phyloP scores from a whole-genome alignment of 1,140 invertebrate species.

The Ptiloglossa arizonensis region DNA sequence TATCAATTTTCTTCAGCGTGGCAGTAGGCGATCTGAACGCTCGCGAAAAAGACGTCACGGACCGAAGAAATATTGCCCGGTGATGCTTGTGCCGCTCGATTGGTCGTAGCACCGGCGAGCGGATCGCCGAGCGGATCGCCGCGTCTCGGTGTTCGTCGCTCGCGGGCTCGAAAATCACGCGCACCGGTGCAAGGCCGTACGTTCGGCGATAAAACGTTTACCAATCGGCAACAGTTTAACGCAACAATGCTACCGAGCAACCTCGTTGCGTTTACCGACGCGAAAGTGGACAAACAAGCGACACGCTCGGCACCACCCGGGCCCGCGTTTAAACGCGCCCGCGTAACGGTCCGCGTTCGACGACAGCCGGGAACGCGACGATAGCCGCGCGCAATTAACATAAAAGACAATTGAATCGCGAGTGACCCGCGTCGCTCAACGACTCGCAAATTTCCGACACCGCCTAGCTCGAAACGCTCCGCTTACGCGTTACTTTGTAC shows the following conservation, averaged over 20 bases:
- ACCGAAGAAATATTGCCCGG: slow-evolving; percentile 32
- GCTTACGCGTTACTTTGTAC: slow-evolving; percentile 6
- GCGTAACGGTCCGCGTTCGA: slow-evolving; percentile 54
- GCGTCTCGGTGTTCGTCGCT: no score
- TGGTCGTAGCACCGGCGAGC: no score
- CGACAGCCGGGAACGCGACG: slow-evolving; percentile 55
- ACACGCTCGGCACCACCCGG: slow-evolving; percentile 44
- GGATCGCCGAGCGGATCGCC: no score
- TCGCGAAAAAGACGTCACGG: slow-evolving; percentile 19
- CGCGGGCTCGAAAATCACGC: no score
- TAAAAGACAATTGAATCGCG: slow-evolving; percentile 69
- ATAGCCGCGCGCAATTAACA: slow-evolving; percentile 65
- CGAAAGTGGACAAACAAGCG: slow-evolving; percentile 11
- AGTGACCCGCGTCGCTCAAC: slow-evolving; percentile 58
- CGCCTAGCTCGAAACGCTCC: slow-evolving; percentile 34
- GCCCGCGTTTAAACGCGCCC: slow-evolving; percentile 40
- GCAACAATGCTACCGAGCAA: not conserved
- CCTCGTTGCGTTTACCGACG: slow-evolving; percentile 15
- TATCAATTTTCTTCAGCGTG: slow-evolving; percentile 48
- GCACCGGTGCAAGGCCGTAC: no score
- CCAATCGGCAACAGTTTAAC: not conserved
- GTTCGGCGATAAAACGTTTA: not conserved
- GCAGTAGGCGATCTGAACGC: no score
- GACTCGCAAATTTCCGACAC: slow-evolving; percentile 57
- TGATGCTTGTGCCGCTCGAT: no score